Evolutionary conservation across 2,113 vertebrate species (phyloP), one percentile per base, ranked within the genome.

Genomic region (Picathartes gymnocephalus): DNA sequence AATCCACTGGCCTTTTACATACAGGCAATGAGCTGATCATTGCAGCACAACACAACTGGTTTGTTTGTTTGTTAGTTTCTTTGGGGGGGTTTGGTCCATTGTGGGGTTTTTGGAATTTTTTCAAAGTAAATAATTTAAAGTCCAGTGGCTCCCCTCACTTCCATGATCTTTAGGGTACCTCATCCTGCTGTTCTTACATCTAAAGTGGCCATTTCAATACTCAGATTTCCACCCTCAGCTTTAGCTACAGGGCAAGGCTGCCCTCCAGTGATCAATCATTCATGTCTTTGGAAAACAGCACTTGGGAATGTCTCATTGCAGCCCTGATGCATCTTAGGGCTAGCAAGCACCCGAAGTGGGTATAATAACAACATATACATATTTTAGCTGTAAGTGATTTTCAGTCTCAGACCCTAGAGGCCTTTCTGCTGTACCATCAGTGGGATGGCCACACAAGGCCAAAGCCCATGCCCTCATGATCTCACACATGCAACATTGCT

Each of bases 251-350:
- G 60, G 33, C 54, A 81, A 86, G 69, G 69, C 94, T 94, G 94
- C 95, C 94, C 95, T 92, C 93, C 69, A 81, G 82, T 19, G 94
- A 88, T 65, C 48, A 37, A 7, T 54, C 27, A 11, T 27, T 58
- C 3, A 0, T 16, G 42, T 68, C 13, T 62, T 51, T 70, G 62
- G 39, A 40, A 94, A 88, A 37, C 35, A 17, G 48, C 18, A 65
- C 64, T 31, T 76, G 8, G 74, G n/a, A 65, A 30, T 6, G 15
- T 37, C 33, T 71, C 10, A 0, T 8, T 6, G 10, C 57, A 69
- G 30, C 57, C 76, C 40, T 6, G 20, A n/a, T 42, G 50, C 33
- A 27, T 16, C 15, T 57, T 7, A 48, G 65, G 24, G 24, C 28
- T 64, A 76, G 22, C 37, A 64, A 70, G 21, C 45, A 31, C 20